These are phyloP conservation scores for Drosophila equinoxialis DNA, from an alignment of 1,140 invertebrate species.

Conservation along the genomic window DNA sequence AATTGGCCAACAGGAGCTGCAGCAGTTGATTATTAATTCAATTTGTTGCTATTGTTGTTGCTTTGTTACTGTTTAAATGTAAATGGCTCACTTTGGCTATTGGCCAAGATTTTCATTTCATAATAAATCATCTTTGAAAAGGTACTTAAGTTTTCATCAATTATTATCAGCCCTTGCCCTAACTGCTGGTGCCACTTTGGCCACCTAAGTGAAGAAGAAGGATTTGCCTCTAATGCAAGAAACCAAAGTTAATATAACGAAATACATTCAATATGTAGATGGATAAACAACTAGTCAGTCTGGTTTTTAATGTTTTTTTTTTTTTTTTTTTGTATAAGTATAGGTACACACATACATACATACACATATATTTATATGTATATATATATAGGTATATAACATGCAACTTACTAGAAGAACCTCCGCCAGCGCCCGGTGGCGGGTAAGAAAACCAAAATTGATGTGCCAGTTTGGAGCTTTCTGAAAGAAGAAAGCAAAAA, in stretches of 20 bases:
- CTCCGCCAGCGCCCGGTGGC: slow-evolving; percentile 86
- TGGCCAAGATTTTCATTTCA: neutral
- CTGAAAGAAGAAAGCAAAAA: slow-evolving; percentile 43
- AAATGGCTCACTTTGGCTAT: neutral
- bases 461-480: slow-evolving; percentile 86
- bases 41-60: neutral
- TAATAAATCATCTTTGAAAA: neutral
- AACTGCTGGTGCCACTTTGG: slow-evolving; percentile 10
- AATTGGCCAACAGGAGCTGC: slow-evolving; percentile 1
- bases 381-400: slow-evolving; percentile 35
- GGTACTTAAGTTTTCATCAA: neutral
- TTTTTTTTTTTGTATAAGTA: neutral
- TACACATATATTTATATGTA: slow-evolving; percentile 34
- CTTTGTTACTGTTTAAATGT: neutral
- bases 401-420: slow-evolving; percentile 83
- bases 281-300: slow-evolving; percentile 11
- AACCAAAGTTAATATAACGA: slow-evolving; percentile 7
- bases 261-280: slow-evolving; percentile 14
- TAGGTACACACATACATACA: slow-evolving; percentile 31
- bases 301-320: neutral
- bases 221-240: slow-evolving; percentile 13
- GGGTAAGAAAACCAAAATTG: slow-evolving; percentile 89
- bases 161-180: neutral
- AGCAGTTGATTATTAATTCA: neutral
- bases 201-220: neutral